Percentiles rank a stretch among this genome's conserved stretches.
Conservation (phyloP, 1,140 invertebrate genomes). For the Matsumurasca onukii region DNA sequence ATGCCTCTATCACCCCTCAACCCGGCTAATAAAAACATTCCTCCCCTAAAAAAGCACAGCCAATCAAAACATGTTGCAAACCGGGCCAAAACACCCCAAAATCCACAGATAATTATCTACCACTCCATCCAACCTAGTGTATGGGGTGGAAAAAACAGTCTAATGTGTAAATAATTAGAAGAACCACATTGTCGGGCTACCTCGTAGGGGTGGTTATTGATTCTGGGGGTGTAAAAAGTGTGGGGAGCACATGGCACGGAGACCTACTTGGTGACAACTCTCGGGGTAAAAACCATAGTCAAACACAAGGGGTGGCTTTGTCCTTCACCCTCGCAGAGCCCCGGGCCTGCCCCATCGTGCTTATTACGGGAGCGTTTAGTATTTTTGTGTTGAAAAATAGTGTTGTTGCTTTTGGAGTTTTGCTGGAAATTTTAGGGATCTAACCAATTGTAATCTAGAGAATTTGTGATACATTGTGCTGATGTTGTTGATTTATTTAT, state of each 20-base stretch:
- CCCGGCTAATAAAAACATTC: no score
- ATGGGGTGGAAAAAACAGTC: neutral
- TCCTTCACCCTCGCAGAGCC: neutral
- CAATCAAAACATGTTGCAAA: constrained; percentile 18
- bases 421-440: no score
- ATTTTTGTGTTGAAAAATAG: no score
- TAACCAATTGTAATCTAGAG: no score
- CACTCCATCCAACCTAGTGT: no score
- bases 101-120: constrained; percentile 12
- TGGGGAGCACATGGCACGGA: constrained; percentile 28
- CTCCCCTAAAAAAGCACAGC: neutral
- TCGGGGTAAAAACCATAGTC: constrained; percentile 32
- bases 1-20: no score
- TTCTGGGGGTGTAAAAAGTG: constrained; percentile 27
- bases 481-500: no score
- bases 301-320: constrained; percentile 20
- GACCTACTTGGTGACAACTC: constrained; percentile 32
- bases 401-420: no score
- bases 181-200: constrained; percentile 9
- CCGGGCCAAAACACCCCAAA: constrained; percentile 18
- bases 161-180: constrained; percentile 25
- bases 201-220: constrained; percentile 18
- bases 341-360: neutral
- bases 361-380: no score
- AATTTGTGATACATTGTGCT: no score